Percentiles rank a stretch among this genome's conserved stretches.
phyloP scores from a whole-genome alignment of 2,888 invertebrate genomes.

The Parnassius glacialis region DNA sequence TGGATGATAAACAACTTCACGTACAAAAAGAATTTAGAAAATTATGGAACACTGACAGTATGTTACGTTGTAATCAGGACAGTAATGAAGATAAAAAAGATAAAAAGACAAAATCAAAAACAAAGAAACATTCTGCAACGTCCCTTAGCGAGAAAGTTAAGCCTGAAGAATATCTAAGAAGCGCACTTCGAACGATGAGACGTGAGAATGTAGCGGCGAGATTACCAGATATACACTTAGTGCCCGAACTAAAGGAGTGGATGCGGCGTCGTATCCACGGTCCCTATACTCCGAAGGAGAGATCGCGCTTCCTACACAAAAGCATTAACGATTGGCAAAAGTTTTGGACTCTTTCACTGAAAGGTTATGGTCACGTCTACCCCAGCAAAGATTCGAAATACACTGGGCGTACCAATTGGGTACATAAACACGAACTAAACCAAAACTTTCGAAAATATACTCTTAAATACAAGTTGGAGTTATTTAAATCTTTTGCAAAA shows the following conservation, averaged over 20 bases:
- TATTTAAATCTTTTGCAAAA: constrained; percentile 54
- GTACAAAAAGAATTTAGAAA: constrained; percentile 61
- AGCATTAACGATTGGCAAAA: constrained; percentile 53
- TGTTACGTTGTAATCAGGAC: constrained; percentile 45
- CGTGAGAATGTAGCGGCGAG: constrained; percentile 59
- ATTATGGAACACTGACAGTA: constrained; percentile 65
- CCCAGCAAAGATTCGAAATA: constrained; percentile 46
- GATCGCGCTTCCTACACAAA: constrained; percentile 40
- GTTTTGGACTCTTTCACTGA: constrained; percentile 44
- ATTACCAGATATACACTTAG: constrained; percentile 61
- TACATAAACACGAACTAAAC: constrained; percentile 51
- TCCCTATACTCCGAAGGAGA: constrained; percentile 42
- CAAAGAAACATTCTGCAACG: constrained; percentile 42
- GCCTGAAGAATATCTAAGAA: constrained; percentile 61
- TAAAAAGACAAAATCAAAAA: constrained; percentile 42
- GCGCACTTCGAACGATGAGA: constrained; percentile 55
- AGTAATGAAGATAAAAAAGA: constrained; percentile 36
- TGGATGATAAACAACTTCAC: constrained; percentile 50
- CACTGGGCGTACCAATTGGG: constrained; percentile 51
- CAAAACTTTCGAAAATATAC: constrained; percentile 51
- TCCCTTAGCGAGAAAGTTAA: constrained; percentile 55
- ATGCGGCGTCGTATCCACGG: constrained; percentile 65
- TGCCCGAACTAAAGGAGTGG: constrained; percentile 68
- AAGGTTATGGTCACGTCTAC: constrained; percentile 49
- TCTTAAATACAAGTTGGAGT: constrained; percentile 45